Evolutionary conservation across 1,140 invertebrate species (phyloP).

Genomic region (Leptinotarsa lineolata): DNA sequence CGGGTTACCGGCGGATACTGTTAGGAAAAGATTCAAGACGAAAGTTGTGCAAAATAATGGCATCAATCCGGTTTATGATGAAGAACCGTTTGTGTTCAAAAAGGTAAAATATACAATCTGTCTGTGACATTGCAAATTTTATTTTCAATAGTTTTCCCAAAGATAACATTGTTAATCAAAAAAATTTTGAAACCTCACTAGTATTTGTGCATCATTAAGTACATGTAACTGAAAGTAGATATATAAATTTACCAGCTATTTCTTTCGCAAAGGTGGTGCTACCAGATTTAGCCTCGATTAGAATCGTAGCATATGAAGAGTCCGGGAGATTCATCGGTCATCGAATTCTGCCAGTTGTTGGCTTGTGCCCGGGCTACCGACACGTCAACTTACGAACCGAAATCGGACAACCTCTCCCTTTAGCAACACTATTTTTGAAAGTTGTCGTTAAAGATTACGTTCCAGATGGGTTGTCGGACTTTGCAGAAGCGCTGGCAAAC

Average conservation of each 20-base stretch:
- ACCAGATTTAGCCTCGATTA: slow-evolving; percentile 92
- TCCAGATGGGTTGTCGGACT: slow-evolving; percentile 89
- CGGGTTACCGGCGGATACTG: slow-evolving; percentile 96
- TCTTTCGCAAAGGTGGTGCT: slow-evolving; percentile 79
- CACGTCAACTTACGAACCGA: slow-evolving; percentile 89
- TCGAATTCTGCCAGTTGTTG: slow-evolving; percentile 92
- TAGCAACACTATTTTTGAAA: slow-evolving; percentile 89
- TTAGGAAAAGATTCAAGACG: slow-evolving; percentile 94
- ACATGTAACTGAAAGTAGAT: too few species aligned
- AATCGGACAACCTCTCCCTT: slow-evolving; percentile 87
- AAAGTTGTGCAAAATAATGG: slow-evolving; percentile 92
- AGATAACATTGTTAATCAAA: neutral
- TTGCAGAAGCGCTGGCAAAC: slow-evolving; percentile 96
- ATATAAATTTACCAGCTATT: too few species aligned
- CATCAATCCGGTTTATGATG: slow-evolving; percentile 95
- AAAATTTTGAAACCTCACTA: too few species aligned
- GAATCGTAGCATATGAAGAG: slow-evolving; percentile 97
- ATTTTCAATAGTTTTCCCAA: neutral
- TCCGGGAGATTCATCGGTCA: slow-evolving; percentile 93
- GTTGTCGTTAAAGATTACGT: slow-evolving; percentile 97
- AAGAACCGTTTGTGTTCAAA: slow-evolving; percentile 97
- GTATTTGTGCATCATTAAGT: too few species aligned
- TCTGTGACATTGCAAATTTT: neutral
- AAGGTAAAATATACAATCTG: slow-evolving; percentile 75
- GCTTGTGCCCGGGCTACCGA: slow-evolving; percentile 91